These are phyloP conservation scores for Xanthostigma xanthostigma DNA, from an alignment of 2,888 invertebrate genomes.

Conservation along the genomic window DNA sequence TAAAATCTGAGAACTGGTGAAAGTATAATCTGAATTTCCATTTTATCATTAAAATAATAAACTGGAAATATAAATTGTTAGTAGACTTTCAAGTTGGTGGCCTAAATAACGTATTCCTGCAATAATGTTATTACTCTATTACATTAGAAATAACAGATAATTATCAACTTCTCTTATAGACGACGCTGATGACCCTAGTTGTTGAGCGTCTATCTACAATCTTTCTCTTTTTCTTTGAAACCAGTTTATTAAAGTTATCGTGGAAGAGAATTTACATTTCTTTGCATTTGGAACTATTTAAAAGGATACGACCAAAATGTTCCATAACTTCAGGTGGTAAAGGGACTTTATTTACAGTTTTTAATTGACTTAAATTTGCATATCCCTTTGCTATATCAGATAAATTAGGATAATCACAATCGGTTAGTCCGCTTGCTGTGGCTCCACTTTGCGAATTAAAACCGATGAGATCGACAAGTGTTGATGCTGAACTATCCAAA, in stretches of 20 bases:
- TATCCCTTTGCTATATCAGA: conserved; percentile 50
- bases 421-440: conserved; percentile 78
- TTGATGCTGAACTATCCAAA: conserved; percentile 55
- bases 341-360: conserved; percentile 69
- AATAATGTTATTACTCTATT: too few species aligned
- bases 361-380: conserved; percentile 60
- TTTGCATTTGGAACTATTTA: conserved; percentile 11
- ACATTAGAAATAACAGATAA: background rate
- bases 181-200: too few species aligned
- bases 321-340: conserved; percentile 88
- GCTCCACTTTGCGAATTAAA: conserved; percentile 52
- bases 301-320: conserved; percentile 87
- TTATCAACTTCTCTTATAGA: conserved; percentile 3
- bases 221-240: too few species aligned
- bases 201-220: too few species aligned
- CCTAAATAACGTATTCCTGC: too few species aligned
- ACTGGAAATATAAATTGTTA: too few species aligned
- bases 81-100: too few species aligned
- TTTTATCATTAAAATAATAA: too few species aligned
- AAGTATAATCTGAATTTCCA: too few species aligned
- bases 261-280: too few species aligned
- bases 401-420: conserved; percentile 79
- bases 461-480: conserved; percentile 52
- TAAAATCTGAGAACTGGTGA: too few species aligned
- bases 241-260: too few species aligned